Conservation (phyloP, 1,140 invertebrate species). For the Aricia agestis region DNA sequence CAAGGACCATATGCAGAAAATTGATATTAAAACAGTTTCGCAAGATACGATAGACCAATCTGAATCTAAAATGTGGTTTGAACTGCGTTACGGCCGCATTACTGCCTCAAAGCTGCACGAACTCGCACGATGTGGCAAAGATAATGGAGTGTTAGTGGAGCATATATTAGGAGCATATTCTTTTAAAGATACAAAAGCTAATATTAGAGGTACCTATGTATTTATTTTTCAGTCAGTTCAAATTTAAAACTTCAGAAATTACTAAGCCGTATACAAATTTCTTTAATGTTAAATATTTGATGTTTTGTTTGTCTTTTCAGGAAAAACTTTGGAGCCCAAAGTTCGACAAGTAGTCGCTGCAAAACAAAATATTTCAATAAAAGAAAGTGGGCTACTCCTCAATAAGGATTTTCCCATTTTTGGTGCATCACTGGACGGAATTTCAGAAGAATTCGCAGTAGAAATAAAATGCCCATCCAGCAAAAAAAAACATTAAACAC, state of each 20-base stretch:
- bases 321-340: slow-evolving; percentile 10
- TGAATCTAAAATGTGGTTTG: slow-evolving; percentile 14
- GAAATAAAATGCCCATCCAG: slow-evolving; percentile 5
- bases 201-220: too few relatives aligned
- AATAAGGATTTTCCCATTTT: slow-evolving; percentile 8
- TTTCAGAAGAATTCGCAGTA: slow-evolving; percentile 1
- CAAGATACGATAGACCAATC: slow-evolving; percentile 2
- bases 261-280: too few relatives aligned
- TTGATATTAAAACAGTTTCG: slow-evolving; percentile 12
- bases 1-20: slow-evolving; percentile 4
- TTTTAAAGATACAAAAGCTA: too few relatives aligned
- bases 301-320: not conserved
- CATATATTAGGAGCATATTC: slow-evolving; percentile 6
- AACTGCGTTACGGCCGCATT: slow-evolving; percentile 15
- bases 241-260: too few relatives aligned
- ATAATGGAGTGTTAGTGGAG: slow-evolving; percentile 2
- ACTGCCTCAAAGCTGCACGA: slow-evolving; percentile 16
- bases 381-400: not conserved
- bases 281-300: too few relatives aligned
- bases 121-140: too few relatives aligned
- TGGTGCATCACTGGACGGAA: slow-evolving; percentile 4
- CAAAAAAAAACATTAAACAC: not conserved
- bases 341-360: not conserved
- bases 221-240: too few relatives aligned
- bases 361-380: not conserved